Evolutionary conservation across 2,113 vertebrate species (phyloP).

Genomic region (Haemorhous mexicanus): DNA sequence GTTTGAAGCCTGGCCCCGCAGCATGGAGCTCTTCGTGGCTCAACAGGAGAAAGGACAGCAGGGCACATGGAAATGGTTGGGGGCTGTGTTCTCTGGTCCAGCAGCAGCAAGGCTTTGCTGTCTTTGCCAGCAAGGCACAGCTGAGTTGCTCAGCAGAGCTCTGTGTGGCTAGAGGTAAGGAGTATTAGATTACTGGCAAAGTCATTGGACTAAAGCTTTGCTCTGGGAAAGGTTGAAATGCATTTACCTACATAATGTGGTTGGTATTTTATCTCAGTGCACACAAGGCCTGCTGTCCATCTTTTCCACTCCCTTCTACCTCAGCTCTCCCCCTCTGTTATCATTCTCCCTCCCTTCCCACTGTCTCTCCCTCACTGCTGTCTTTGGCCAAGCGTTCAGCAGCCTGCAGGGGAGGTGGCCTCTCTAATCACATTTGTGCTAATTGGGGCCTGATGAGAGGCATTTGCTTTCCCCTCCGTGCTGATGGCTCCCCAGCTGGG

Average conservation of each 20-base stretch:
- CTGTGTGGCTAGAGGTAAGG: background rate
- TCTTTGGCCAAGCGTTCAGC: background rate
- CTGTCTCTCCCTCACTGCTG: fast-evolving
- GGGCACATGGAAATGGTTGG: background rate
- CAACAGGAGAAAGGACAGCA: background rate
- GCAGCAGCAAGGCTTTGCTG: background rate
- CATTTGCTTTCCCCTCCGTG: background rate
- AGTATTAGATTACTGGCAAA: background rate
- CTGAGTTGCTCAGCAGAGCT: background rate
- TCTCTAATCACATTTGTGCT: background rate
- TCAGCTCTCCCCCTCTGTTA: background rate
- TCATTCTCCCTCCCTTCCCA: background rate
- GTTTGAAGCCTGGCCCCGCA: background rate
- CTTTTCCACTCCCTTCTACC: background rate
- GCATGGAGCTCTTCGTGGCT: background rate
- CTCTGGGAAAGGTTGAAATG: background rate
- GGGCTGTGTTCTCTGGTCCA: too few relatives aligned
- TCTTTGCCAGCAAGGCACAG: background rate
- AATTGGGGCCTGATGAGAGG: slow-evolving; percentile 30
- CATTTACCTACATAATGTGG: background rate
- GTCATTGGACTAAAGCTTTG: background rate
- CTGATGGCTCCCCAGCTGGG: slow-evolving; percentile 30
- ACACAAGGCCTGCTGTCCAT: background rate
- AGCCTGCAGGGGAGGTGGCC: background rate
- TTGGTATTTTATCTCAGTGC: background rate